These are phyloP conservation scores for Chaitophorus viminalis DNA, from an alignment of 2,888 invertebrate genomes.

Conservation along the genomic window DNA sequence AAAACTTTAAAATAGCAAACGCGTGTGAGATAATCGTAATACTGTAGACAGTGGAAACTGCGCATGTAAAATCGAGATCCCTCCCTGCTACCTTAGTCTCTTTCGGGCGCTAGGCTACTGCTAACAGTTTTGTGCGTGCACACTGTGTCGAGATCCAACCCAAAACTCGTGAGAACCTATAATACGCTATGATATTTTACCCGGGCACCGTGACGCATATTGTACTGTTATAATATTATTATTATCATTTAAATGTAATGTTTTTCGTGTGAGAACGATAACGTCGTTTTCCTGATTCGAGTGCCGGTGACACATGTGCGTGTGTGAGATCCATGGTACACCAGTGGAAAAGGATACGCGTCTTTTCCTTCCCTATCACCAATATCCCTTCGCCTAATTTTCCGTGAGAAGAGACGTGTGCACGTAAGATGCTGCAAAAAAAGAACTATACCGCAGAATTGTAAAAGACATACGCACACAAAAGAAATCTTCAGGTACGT, in stretches of 20 bases:
- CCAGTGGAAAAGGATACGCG: background rate
- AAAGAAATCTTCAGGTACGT: too few relatives aligned
- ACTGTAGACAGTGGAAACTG: background rate
- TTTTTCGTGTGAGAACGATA: too few relatives aligned
- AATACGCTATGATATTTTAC: background rate
- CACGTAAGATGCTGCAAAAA: too few relatives aligned
- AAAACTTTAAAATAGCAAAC: slow-evolving; percentile 53
- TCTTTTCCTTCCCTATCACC: background rate
- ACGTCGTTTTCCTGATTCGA: too few relatives aligned
- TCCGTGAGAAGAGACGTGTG: too few relatives aligned
- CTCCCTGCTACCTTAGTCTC: background rate
- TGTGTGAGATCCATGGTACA: too few relatives aligned
- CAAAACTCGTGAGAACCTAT: background rate
- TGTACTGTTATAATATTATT: too few relatives aligned
- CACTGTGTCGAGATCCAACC: background rate
- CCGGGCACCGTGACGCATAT: background rate
- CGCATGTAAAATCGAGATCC: slow-evolving; percentile 46
- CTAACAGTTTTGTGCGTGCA: background rate
- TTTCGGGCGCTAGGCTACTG: background rate
- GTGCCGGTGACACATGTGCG: too few relatives aligned
- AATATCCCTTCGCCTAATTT: too few relatives aligned
- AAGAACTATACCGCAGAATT: too few relatives aligned
- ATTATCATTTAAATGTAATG: too few relatives aligned
- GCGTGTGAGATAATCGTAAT: slow-evolving; percentile 10
- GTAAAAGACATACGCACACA: too few relatives aligned